Evolutionary conservation across 2,888 invertebrate genomes (phyloP).

Genomic region (Encarsia formosa): DNA sequence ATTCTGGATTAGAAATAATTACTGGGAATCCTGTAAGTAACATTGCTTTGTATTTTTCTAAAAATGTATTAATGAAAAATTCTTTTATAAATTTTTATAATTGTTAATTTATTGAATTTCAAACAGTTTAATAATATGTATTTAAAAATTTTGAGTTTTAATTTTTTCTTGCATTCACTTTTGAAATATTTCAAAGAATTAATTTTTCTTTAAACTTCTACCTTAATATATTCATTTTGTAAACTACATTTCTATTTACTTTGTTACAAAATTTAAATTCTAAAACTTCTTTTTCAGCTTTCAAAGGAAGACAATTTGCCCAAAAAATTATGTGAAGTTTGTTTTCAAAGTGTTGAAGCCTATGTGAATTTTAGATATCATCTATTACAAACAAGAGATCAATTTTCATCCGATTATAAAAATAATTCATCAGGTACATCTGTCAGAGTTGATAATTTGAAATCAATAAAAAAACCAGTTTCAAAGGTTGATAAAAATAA

Average conservation of each 20-base stretch:
- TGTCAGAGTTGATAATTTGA: too few relatives aligned
- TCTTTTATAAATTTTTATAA: too few relatives aligned
- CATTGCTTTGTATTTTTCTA: too few relatives aligned
- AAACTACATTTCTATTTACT: too few relatives aligned
- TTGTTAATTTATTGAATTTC: too few relatives aligned
- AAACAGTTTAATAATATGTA: too few relatives aligned
- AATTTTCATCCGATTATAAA: constrained; percentile 9
- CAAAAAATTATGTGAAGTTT: constrained; percentile 52
- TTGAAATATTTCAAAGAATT: not conserved
- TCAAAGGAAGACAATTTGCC: constrained; percentile 39
- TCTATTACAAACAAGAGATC: constrained; percentile 23
- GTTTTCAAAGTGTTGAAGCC: constrained; percentile 36
- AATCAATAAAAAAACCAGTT: not conserved
- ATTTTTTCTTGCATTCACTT: constrained; percentile 1
- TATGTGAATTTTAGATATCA: constrained; percentile 30
- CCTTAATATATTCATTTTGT: not conserved
- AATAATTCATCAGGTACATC: not conserved
- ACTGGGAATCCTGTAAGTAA: too few relatives aligned
- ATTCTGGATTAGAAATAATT: constrained; percentile 26
- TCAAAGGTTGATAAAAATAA: not conserved
- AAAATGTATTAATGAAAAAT: too few relatives aligned
- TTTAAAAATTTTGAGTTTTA: too few relatives aligned
- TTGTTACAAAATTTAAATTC: too few relatives aligned
- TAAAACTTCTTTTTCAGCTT: constrained; percentile 43
- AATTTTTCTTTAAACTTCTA: too few relatives aligned